Evolutionary conservation across 2,113 vertebrate genomes (phyloP).

Genomic region (Telmatochromis sp.): DNA sequence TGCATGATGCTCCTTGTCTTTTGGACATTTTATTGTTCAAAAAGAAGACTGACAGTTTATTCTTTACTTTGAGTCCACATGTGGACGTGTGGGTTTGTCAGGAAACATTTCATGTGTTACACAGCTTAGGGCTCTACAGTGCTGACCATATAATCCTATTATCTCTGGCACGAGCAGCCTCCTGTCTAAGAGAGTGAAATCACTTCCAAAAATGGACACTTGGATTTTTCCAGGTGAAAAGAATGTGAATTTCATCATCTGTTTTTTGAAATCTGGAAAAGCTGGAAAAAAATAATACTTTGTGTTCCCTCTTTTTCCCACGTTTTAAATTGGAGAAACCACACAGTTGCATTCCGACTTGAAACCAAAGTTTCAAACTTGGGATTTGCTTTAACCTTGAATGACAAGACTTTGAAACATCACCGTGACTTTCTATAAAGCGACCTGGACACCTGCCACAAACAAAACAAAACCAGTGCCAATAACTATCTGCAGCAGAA

Average conservation of each 20-base stretch:
- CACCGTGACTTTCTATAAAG: background rate
- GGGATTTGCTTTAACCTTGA: background rate
- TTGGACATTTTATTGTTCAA: background rate
- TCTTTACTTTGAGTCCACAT: background rate
- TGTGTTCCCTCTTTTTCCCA: background rate
- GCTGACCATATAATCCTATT: background rate
- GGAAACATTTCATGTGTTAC: background rate
- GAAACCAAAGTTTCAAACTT: background rate
- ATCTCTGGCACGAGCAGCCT: background rate
- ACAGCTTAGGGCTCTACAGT: background rate
- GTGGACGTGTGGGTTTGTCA: background rate
- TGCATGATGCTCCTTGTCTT: background rate
- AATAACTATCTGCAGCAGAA: background rate
- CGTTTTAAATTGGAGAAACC: background rate
- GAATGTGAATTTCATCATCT: background rate
- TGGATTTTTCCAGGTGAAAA: fast-evolving
- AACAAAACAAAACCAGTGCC: background rate
- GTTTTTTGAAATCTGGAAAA: background rate
- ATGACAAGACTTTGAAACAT: background rate
- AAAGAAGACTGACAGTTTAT: background rate
- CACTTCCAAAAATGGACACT: background rate
- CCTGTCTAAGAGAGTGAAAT: background rate
- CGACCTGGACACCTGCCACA: background rate
- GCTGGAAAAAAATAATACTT: fast-evolving
- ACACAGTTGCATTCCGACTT: background rate